These are phyloP conservation scores for Ferdinandea cuprea DNA, from an alignment of 2,888 invertebrate genomes.

Conservation along the genomic window DNA sequence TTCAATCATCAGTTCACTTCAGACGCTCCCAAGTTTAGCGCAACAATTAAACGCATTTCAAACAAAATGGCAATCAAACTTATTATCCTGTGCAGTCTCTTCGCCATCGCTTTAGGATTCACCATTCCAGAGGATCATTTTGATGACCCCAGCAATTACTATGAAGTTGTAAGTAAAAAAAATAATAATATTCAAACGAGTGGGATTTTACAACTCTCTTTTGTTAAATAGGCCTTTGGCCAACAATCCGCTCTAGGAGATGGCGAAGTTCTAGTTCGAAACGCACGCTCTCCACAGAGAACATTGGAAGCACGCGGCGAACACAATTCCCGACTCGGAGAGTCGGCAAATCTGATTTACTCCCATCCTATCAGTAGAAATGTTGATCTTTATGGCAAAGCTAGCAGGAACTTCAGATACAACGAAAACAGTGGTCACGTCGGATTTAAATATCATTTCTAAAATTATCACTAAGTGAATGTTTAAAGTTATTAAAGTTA, in stretches of 20 bases:
- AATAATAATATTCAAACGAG: background rate
- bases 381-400: slow-evolving; percentile 19
- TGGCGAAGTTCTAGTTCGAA: slow-evolving; percentile 6
- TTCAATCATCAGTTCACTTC: background rate
- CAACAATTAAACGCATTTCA: background rate
- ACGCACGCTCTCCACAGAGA: slow-evolving; percentile 38
- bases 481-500: no score
- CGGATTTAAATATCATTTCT: slow-evolving; percentile 28
- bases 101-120: slow-evolving; percentile 35
- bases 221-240: background rate
- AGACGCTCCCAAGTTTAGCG: no score
- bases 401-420: slow-evolving; percentile 33
- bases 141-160: background rate
- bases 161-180: background rate
- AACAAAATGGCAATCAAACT: slow-evolving; percentile 11
- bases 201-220: background rate
- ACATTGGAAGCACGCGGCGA: background rate
- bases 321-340: slow-evolving; percentile 7
- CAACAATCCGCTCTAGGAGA: background rate
- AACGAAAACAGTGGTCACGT: slow-evolving; percentile 40
- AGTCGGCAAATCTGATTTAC: slow-evolving; percentile 25
- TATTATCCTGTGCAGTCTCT: slow-evolving; percentile 35
- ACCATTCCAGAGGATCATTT: slow-evolving; percentile 22
- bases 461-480: background rate
- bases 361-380: slow-evolving; percentile 34